Percentiles rank a stretch among this genome's conserved stretches.
Conservation (phyloP, 2,888 invertebrate genomes). For the Pammene aurita region DNA sequence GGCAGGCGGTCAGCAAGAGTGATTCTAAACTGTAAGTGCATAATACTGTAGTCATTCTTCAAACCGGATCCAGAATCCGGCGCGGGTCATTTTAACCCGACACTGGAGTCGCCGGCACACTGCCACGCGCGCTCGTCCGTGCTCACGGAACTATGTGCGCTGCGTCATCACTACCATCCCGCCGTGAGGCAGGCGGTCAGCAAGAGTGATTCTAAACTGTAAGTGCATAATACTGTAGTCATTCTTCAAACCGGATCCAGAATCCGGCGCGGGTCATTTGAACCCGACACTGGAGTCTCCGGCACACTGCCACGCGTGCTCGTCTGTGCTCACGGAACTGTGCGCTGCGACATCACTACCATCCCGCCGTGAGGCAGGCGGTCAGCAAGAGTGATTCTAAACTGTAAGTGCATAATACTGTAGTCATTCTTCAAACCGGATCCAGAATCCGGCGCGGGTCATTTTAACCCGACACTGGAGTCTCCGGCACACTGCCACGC, state of each 20-base stretch:
- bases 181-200: slow-evolving; percentile 85
- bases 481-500: slow-evolving; percentile 96
- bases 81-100: no score
- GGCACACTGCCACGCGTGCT: slow-evolving; percentile 93
- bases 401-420: slow-evolving; percentile 80
- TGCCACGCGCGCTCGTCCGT: slow-evolving; percentile 91
- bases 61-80: no score
- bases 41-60: slow-evolving; percentile 51
- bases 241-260: no score
- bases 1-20: slow-evolving; percentile 77
- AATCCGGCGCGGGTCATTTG: no score
- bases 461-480: slow-evolving; percentile 69
- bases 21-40: slow-evolving; percentile 84
- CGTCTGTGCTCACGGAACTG: slow-evolving; percentile 90
- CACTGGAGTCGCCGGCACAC: slow-evolving; percentile 92
- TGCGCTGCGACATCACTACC: slow-evolving; percentile 87
- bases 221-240: slow-evolving; percentile 59
- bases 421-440: slow-evolving; percentile 51
- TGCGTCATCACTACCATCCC: slow-evolving; percentile 90
- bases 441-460: no score
- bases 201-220: slow-evolving; percentile 81
- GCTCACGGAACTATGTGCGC: slow-evolving; percentile 87
- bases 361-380: slow-evolving; percentile 87
- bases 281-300: slow-evolving; percentile 91
- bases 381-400: slow-evolving; percentile 74